Conservation (phyloP, 2,113 vertebrate species). For the Turnix velox region DNA sequence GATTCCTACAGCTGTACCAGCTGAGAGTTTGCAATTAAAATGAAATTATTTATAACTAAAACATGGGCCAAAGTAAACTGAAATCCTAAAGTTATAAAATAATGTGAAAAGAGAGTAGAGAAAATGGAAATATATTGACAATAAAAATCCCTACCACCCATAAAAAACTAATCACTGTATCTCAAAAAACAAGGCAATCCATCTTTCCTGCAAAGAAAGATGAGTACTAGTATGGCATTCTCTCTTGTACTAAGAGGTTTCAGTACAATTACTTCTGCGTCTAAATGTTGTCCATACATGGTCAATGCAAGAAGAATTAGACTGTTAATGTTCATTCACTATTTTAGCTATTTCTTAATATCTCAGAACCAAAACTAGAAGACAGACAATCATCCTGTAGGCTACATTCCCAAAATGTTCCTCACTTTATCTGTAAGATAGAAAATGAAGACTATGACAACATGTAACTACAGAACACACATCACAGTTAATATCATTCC, state of each 20-base stretch:
- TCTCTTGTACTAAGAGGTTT: neutral
- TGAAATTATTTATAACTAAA: slow-evolving; percentile 18
- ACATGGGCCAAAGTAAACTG: neutral
- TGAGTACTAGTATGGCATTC: neutral
- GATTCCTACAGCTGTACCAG: neutral
- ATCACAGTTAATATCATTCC: neutral
- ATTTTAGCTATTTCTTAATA: neutral
- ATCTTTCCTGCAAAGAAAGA: neutral
- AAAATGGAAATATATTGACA: neutral
- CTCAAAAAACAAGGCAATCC: neutral
- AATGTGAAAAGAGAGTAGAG: neutral
- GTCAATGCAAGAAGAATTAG: neutral
- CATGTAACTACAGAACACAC: neutral
- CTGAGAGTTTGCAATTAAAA: neutral
- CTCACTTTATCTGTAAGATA: neutral
- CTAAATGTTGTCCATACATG: neutral
- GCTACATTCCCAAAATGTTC: neutral
- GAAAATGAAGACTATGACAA: neutral
- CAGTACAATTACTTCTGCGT: neutral
- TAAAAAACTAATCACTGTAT: neutral
- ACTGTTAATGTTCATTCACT: neutral
- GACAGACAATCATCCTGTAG: neutral
- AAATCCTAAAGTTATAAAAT: neutral
- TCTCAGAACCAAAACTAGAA: neutral
- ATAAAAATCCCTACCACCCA: neutral